Conservation (phyloP, 2,888 invertebrate genomes). For the Philonicus albiceps region DNA sequence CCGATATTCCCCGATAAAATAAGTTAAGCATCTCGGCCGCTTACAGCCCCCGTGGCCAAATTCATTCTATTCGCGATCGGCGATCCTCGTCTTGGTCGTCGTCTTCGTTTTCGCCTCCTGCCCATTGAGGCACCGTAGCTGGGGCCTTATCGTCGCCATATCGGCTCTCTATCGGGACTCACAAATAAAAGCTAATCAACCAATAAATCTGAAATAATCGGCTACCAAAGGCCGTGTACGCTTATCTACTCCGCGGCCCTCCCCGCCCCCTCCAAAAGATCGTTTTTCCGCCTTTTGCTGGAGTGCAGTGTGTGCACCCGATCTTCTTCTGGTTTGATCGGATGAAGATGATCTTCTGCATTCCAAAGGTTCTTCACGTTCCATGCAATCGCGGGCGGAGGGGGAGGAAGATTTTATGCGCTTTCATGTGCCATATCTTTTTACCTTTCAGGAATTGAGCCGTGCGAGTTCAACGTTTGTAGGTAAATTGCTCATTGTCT, state of each 20-base stretch:
- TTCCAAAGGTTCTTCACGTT: conserved; percentile 26
- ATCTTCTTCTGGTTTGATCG: not conserved
- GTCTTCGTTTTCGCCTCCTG: not conserved
- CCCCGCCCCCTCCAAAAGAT: not conserved
- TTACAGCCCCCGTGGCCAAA: conserved; percentile 19
- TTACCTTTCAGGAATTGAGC: conserved; percentile 17
- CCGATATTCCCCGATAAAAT: conserved; percentile 33
- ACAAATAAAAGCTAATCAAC: conserved; percentile 44
- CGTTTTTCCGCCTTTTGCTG: not conserved
- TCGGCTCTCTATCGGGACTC: conserved; percentile 26
- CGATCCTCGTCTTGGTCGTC: not conserved
- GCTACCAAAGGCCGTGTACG: conserved; percentile 39
- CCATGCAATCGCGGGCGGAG: not conserved
- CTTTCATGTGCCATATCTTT: conserved; percentile 20
- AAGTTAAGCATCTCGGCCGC: conserved; percentile 19
- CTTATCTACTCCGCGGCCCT: not conserved
- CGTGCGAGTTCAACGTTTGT: conserved; percentile 26
- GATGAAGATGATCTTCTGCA: conserved; percentile 39
- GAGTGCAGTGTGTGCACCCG: not conserved
- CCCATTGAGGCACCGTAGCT: conserved; percentile 19
- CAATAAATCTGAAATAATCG: conserved; percentile 45
- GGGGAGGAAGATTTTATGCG: conserved; percentile 14
- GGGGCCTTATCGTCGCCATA: conserved; percentile 30
- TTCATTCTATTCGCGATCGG: conserved; percentile 25
- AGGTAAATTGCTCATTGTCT: conserved; percentile 42